phyloP scores from a whole-genome alignment of 2,888 invertebrate species.

The Clivina fossor region DNA sequence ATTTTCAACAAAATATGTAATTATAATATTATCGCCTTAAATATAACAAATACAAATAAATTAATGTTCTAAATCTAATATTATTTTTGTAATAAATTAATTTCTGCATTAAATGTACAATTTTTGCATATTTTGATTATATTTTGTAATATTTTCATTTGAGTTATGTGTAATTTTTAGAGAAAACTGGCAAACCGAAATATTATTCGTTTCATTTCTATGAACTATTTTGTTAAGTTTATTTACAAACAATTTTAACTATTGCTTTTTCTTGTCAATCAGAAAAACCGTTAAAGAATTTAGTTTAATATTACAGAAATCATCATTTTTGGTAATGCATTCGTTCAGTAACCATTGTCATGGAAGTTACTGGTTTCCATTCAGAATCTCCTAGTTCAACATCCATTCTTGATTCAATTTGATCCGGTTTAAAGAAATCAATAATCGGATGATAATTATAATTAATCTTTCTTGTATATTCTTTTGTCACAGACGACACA shows the following conservation, averaged over 20 bases:
- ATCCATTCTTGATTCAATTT: slow-evolving; percentile 26
- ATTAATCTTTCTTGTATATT: slow-evolving; percentile 62
- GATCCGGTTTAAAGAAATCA: slow-evolving; percentile 67
- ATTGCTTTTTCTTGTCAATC: too few relatives aligned
- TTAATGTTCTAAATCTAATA: not conserved
- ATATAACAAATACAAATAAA: not conserved
- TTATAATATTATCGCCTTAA: not conserved
- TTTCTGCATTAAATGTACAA: not conserved
- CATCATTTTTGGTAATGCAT: slow-evolving; percentile 10
- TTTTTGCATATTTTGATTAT: too few relatives aligned
- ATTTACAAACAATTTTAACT: not conserved
- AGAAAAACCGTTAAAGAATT: too few relatives aligned
- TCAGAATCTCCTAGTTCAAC: slow-evolving; percentile 49
- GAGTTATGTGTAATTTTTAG: too few relatives aligned
- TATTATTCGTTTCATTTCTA: too few relatives aligned
- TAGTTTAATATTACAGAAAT: slow-evolving; percentile 9
- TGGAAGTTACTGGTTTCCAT: slow-evolving; percentile 55
- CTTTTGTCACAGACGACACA: slow-evolving; percentile 45
- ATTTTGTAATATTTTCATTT: too few relatives aligned
- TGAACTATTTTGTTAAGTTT: too few relatives aligned
- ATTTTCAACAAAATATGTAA: not conserved
- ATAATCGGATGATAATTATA: slow-evolving; percentile 84
- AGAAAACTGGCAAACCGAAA: too few relatives aligned
- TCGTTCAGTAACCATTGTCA: slow-evolving; percentile 19
- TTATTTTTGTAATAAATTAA: not conserved